Conservation (phyloP, 2,888 invertebrate species). For the Lacanobia oleracea region DNA sequence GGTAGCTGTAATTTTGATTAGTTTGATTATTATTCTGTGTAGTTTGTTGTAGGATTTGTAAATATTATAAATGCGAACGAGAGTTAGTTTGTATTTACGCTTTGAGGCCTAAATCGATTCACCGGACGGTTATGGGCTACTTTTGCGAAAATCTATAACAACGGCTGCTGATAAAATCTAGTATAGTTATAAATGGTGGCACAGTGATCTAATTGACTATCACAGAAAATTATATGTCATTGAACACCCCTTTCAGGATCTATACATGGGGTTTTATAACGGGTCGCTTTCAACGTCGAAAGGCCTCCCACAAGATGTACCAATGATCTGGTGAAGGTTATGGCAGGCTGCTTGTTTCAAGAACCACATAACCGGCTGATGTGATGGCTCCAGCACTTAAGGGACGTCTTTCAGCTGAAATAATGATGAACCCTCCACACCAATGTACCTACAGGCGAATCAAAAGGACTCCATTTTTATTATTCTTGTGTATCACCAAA, state of each 20-base stretch:
- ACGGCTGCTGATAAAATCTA: too few relatives aligned
- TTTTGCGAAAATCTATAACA: too few relatives aligned
- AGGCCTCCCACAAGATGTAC: not conserved
- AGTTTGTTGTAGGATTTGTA: not conserved
- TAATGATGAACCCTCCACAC: not conserved
- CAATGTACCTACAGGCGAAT: not conserved
- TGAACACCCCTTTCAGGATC: too few relatives aligned
- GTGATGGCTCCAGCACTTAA: not conserved
- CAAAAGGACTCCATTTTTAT: conserved; percentile 5
- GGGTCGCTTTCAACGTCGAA: too few relatives aligned
- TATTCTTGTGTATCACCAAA: conserved; percentile 3
- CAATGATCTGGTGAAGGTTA: not conserved
- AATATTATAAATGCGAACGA: too few relatives aligned
- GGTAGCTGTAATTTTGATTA: conserved; percentile 35
- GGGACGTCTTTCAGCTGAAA: not conserved
- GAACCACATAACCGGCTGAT: not conserved
- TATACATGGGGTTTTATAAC: too few relatives aligned
- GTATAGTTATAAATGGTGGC: too few relatives aligned
- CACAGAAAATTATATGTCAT: too few relatives aligned
- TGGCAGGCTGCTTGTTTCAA: not conserved
- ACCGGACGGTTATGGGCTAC: too few relatives aligned
- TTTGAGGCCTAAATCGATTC: too few relatives aligned
- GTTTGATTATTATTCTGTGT: conserved; percentile 22
- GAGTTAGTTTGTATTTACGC: too few relatives aligned
- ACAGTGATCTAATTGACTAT: too few relatives aligned